phyloP scores from a whole-genome alignment of 2,888 invertebrate species.

The Xylocampa areola region DNA sequence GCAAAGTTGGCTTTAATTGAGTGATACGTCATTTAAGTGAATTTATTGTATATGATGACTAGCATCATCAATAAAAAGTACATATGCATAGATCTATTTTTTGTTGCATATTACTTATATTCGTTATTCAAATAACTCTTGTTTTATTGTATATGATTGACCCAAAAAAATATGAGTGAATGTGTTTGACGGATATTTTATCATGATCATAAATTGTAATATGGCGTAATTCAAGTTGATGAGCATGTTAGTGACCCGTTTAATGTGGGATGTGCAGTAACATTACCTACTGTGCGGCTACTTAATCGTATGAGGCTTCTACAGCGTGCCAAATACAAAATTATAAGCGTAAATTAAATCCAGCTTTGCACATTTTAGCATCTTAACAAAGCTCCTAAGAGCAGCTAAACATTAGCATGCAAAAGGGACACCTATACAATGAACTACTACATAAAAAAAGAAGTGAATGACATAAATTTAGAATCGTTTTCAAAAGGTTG shows the following conservation, averaged over 20 bases:
- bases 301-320: constrained; percentile 30
- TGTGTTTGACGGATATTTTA: not conserved
- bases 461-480: constrained; percentile 87
- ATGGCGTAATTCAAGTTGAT: not conserved
- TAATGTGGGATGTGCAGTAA: constrained; percentile 20
- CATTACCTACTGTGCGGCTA: constrained; percentile 17
- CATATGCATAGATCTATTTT: too few relatives aligned
- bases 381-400: constrained; percentile 43
- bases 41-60: too few relatives aligned
- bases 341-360: constrained; percentile 40
- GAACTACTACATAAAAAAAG: constrained; percentile 74
- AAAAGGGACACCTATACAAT: constrained; percentile 79
- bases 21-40: too few relatives aligned
- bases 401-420: constrained; percentile 79
- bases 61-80: too few relatives aligned
- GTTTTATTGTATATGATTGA: too few relatives aligned
- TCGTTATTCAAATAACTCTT: too few relatives aligned
- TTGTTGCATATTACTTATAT: too few relatives aligned
- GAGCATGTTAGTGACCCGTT: constrained; percentile 23
- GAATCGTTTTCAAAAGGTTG: constrained; percentile 65
- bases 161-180: not conserved
- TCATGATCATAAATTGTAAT: not conserved
- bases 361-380: constrained; percentile 29
- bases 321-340: constrained; percentile 44
- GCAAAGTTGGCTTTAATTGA: too few relatives aligned